Conservation (phyloP, 2,888 invertebrate species). For the Elegia similella region DNA sequence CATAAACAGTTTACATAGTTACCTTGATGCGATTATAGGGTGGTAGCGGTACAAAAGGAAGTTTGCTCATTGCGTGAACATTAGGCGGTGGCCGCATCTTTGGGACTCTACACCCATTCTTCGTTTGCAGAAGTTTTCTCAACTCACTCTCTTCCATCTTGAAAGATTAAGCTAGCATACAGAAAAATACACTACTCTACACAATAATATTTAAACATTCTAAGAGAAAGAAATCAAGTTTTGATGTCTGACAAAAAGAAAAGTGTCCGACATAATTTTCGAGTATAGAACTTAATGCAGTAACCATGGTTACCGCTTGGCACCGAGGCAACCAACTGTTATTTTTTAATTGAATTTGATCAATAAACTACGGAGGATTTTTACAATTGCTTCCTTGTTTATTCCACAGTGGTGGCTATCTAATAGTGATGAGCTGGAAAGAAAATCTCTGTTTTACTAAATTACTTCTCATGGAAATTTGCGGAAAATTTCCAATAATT, state of each 20-base stretch:
- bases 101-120: conserved; percentile 70
- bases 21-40: conserved; percentile 73
- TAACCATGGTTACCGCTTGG: conserved; percentile 24
- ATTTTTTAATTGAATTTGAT: not conserved
- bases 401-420: too few relatives aligned
- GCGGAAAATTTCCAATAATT: too few relatives aligned
- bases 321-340: not conserved
- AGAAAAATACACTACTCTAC: not conserved
- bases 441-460: too few relatives aligned
- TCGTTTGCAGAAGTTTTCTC: conserved; percentile 65
- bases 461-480: too few relatives aligned
- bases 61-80: conserved; percentile 55
- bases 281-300: conserved; percentile 21
- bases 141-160: conserved; percentile 70
- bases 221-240: conserved; percentile 14
- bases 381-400: too few relatives aligned
- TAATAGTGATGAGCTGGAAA: too few relatives aligned
- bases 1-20: conserved; percentile 20
- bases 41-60: conserved; percentile 65
- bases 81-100: conserved; percentile 66
- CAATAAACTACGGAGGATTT: not conserved
- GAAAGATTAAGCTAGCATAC: not conserved
- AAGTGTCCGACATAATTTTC: conserved; percentile 12
- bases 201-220: conserved; percentile 1
- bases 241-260: conserved; percentile 9